Conservation (phyloP, 1,140 invertebrate species). For the Pogonognathellus flavescens region DNA sequence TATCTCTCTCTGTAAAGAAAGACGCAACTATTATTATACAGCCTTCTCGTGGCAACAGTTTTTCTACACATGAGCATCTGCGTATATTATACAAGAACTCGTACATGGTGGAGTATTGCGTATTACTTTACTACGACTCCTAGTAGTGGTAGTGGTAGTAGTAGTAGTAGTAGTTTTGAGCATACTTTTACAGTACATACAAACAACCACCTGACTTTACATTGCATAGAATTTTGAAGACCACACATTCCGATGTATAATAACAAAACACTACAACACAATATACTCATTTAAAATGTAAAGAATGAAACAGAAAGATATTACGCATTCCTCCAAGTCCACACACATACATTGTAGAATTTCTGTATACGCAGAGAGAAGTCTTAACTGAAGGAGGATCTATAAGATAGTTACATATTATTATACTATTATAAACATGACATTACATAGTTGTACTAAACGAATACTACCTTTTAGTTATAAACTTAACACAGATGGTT, state of each 20-base stretch:
- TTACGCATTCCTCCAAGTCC: conserved; percentile 6
- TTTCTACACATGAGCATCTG: no score
- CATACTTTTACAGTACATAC: background rate
- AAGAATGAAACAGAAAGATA: background rate
- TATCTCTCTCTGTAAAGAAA: no score
- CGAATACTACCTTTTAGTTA: no score
- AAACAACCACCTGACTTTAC: background rate
- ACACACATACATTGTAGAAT: background rate
- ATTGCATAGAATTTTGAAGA: background rate
- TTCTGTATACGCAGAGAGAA: background rate
- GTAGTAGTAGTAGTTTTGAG: no score
- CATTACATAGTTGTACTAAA: background rate
- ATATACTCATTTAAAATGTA: background rate
- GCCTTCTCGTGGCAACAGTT: no score
- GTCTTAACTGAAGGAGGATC: no score
- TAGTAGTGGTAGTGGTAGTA: no score
- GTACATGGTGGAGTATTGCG: no score
- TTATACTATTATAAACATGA: conserved; percentile 3
- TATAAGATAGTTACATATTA: background rate
- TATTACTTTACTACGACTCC: no score
- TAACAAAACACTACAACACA: background rate
- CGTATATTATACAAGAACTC: no score
- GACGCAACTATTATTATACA: no score
- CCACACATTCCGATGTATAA: background rate
- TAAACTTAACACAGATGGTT: no score